These are phyloP conservation scores for Litoditis marina DNA, from an alignment of 2,888 invertebrate species.

Conservation along the genomic window DNA sequence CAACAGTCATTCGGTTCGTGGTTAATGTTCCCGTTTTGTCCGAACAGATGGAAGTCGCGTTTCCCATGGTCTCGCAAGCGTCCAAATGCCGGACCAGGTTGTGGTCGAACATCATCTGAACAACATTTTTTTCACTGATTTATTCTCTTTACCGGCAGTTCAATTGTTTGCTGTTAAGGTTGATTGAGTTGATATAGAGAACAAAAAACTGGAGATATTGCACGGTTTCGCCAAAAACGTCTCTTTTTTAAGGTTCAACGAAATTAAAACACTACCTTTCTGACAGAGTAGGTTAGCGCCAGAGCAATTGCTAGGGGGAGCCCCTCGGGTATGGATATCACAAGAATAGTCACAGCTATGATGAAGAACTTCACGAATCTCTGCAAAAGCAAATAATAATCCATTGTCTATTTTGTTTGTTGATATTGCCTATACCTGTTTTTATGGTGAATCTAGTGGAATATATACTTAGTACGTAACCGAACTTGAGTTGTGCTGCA, in stretches of 20 bases:
- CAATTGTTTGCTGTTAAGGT: no score
- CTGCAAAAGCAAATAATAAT: slow-evolving; percentile 64
- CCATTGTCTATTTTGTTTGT: background rate
- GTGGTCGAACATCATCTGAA: slow-evolving; percentile 67
- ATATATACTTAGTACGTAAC: no score
- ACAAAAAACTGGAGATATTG: no score
- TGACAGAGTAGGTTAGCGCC: slow-evolving; percentile 96
- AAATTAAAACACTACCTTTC: slow-evolving; percentile 76
- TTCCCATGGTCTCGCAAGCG: slow-evolving; percentile 68
- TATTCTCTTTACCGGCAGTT: no score
- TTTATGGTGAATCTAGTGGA: no score
- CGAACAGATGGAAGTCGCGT: slow-evolving; percentile 67
- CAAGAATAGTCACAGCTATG: slow-evolving; percentile 98
- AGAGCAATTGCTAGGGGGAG: slow-evolving; percentile 95
- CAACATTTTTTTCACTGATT: background rate
- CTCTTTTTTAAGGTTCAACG: no score
- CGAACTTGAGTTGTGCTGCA: no score
- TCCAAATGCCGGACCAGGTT: slow-evolving; percentile 68
- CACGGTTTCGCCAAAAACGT: no score
- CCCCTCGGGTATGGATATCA: slow-evolving; percentile 98
- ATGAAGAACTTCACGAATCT: slow-evolving; percentile 94
- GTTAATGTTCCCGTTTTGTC: slow-evolving; percentile 68
- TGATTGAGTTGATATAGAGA: no score
- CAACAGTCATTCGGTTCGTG: slow-evolving; percentile 68
- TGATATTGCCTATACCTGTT: no score